Base-by-base conservation (phyloP, 2,888 invertebrate species). In the Tyria jacobaeae region DNA sequence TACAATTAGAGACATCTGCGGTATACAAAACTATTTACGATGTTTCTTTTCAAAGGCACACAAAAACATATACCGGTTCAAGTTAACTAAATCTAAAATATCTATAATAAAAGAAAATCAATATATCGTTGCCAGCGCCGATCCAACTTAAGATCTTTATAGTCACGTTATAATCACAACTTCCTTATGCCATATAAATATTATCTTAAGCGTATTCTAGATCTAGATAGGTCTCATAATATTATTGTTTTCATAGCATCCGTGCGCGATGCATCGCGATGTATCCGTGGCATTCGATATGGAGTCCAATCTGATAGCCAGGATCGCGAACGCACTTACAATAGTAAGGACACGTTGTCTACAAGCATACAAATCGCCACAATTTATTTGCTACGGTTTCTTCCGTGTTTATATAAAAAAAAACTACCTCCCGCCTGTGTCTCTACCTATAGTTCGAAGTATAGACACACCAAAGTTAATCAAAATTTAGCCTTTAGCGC, bases 251-350 rank as follows among this genome's bases (percentile, higher is more conserved):
- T 79, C 77, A 77, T 78, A 78, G 81, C 79, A 82, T 80, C 80
- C 76, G 80, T 76, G 79, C 82, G 73, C 82, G 70, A 75, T 80
- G 72, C 75, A 79, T 83, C 68, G 60, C 75, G 80, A 79, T 82
- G 78, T 70, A 68, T 73, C 52, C 71, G 56, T 61, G 62, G 71
- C 86, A 84, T 89, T 89, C 81, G 89, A 89, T 89, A 89, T 87
- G 89, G 89, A 70, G 66, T 77, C 78, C 79, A 82, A 89, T 89
- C 89, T 77, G 89, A 89, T 89, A 89, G 88, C 87, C 53, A 63
- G 79, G 77, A 79, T 84, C 80, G 80, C 78, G 79, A 81, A 84
- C 79, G 77, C 79, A 78, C 77, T 82, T 78, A 81, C 76, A 66
- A 70, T 78, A 76, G 79, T 73, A 78, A 79, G 10, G 64, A 31